Base-by-base conservation (phyloP, 1,140 invertebrate species). In the Drosophila nigromelanica region DNA sequence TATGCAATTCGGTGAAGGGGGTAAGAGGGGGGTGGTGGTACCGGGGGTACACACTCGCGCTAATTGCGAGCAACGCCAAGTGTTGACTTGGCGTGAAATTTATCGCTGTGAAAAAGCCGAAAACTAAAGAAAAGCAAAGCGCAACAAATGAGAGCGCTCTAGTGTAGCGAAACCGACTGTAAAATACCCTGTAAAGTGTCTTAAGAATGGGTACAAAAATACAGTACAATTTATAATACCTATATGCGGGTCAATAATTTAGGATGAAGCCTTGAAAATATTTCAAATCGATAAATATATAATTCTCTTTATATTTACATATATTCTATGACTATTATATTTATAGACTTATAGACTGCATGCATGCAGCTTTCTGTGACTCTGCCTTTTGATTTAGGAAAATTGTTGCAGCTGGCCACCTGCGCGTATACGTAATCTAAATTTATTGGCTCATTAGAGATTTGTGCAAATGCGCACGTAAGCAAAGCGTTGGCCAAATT, bases 391-490 rank as follows among this genome's bases (percentile, higher is more conserved):
- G 79, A 87, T 87, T 87, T 82, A 70, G 73, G 63, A 68, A 89
- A 87, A 87, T 87, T 89, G 68, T 69, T 58, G 67, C 62, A 59
- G 64, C 79, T 59, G 69, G 85, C 83, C 83, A 87, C 83, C 83
- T 87, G 83, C 85, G 85, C 83, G 83, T 89, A 87, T 87, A 87
- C 83, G 83, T 87, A 87, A 87, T 87, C 67, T 77, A 51, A 80
- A 87, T 87, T 89, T 83, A 89, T 87, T 83, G 83, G 64, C 83
- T 79, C 83, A 87, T 87, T 87, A 77, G 68, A 71, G 68, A 73
- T 67, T 80, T 78, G 58, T 68, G 79, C 76, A 82, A 76, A 43
- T 64, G 58, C 47, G 47, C 55, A 68, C 68, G 48, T 61, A 82
- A 67, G 76, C 62, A 73, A 48, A 40, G 27, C 11, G 4, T 6